Percentiles rank a stretch among this genome's conserved stretches.
Evolutionary conservation across 2,113 vertebrate species (phyloP).

Genomic region (Marmota flaviventris): DNA sequence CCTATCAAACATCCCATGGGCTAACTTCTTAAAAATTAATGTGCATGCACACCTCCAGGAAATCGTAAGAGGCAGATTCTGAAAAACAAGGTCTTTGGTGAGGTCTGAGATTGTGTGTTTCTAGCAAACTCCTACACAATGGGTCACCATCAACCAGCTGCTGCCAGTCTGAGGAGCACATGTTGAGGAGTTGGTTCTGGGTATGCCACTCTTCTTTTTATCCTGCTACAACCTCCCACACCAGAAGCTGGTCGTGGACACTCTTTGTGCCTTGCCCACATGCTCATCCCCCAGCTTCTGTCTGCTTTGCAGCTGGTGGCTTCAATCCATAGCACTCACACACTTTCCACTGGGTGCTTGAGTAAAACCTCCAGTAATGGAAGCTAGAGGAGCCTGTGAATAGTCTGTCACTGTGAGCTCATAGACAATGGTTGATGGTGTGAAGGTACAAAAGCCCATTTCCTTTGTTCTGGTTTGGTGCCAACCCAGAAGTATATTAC

Average conservation of each 20-base stretch:
- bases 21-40: not conserved
- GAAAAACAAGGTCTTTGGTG: not conserved
- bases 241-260: rapidly evolving
- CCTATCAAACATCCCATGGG: not conserved
- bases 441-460: not conserved
- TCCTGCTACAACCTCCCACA: not conserved
- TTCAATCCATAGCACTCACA: not conserved
- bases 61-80: not conserved
- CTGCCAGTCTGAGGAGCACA: not conserved
- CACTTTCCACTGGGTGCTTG: not conserved
- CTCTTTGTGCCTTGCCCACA: rapidly evolving
- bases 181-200: not conserved
- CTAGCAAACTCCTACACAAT: not conserved
- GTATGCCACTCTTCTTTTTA: not conserved
- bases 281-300: not conserved
- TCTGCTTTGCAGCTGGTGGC: not conserved
- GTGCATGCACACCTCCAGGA: not conserved
- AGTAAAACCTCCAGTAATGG: not conserved
- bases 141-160: not conserved
- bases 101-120: not conserved
- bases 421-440: too few species aligned
- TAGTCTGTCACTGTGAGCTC: not conserved
- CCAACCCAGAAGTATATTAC: not conserved
- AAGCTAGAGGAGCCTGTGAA: not conserved
- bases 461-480: not conserved